Percentiles rank a stretch among this genome's conserved stretches.
phyloP scores from a whole-genome alignment of 2,113 vertebrate species.

The Ammodytes dubius region DNA sequence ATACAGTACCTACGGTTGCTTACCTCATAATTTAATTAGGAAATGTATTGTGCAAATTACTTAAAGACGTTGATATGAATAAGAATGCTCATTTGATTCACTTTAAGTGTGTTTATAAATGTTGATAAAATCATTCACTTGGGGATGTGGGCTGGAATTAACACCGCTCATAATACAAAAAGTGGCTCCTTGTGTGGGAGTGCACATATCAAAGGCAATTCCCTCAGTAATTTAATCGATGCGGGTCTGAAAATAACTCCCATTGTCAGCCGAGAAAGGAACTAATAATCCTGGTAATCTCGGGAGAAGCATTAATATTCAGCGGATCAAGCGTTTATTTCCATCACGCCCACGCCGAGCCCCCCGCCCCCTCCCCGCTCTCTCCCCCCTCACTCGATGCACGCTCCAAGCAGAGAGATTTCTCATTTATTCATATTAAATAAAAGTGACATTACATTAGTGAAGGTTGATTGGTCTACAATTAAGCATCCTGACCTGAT shows the following conservation, averaged over 20 bases:
- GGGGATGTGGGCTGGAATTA: slow-evolving; percentile 53
- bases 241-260: slow-evolving; percentile 84
- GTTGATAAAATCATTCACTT: slow-evolving; percentile 27
- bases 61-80: slow-evolving; percentile 11
- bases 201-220: slow-evolving; percentile 80
- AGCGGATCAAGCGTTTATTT: slow-evolving; percentile 86
- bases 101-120: slow-evolving; percentile 74
- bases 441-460: slow-evolving; percentile 86
- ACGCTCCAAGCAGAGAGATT: slow-evolving; percentile 84
- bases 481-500: slow-evolving; percentile 88
- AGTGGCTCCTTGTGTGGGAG: slow-evolving; percentile 65
- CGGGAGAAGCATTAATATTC: slow-evolving; percentile 88
- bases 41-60: slow-evolving; percentile 34
- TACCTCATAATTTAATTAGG: slow-evolving; percentile 38
- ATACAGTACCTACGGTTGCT: neutral
- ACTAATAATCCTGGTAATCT: slow-evolving; percentile 87
- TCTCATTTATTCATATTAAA: slow-evolving; percentile 87
- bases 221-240: slow-evolving; percentile 85
- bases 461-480: slow-evolving; percentile 87
- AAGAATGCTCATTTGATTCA: slow-evolving; percentile 74
- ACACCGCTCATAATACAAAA: slow-evolving; percentile 49
- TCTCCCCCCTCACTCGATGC: slow-evolving; percentile 64
- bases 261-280: slow-evolving; percentile 85
- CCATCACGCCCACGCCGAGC: slow-evolving; percentile 79
- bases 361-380: neutral